These are phyloP conservation scores for Archilochus colubris DNA, from an alignment of 2,113 vertebrate species.

Conservation along the genomic window DNA sequence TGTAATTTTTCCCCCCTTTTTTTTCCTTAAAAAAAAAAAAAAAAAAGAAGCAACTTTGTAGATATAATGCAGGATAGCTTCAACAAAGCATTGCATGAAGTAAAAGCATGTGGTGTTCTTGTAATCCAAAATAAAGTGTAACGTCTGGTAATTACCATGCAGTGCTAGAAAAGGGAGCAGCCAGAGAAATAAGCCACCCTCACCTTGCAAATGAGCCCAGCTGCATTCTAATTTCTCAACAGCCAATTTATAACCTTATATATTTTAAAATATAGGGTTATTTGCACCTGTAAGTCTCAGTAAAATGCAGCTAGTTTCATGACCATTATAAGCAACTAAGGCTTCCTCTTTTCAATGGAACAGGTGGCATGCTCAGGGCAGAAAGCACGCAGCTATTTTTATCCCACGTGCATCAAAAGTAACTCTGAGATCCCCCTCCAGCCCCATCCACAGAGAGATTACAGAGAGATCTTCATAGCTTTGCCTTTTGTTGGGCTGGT, in stretches of 20 bases:
- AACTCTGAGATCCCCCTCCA: neutral
- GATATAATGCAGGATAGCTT: slow-evolving; percentile 19
- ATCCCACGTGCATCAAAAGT: neutral
- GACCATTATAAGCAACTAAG: neutral
- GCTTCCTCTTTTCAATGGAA: slow-evolving; percentile 63
- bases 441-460: neutral
- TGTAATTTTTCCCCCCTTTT: neutral
- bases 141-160: neutral
- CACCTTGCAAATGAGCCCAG: neutral
- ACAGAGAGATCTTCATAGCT: neutral
- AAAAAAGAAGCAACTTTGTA: neutral
- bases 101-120: slow-evolving; percentile 20
- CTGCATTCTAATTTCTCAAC: neutral
- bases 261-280: neutral
- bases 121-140: slow-evolving; percentile 10
- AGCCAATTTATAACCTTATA: neutral
- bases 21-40: neutral
- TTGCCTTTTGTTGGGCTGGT: neutral
- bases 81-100: neutral
- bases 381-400: slow-evolving; percentile 25
- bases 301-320: slow-evolving; percentile 31
- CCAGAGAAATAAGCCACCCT: neutral
- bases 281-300: slow-evolving; percentile 40
- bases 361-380: slow-evolving; percentile 32
- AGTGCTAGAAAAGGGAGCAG: neutral